Percentiles rank a stretch among this genome's conserved stretches.
phyloP scores from a whole-genome alignment of 2,113 vertebrate genomes.

The Sturnus vulgaris region DNA sequence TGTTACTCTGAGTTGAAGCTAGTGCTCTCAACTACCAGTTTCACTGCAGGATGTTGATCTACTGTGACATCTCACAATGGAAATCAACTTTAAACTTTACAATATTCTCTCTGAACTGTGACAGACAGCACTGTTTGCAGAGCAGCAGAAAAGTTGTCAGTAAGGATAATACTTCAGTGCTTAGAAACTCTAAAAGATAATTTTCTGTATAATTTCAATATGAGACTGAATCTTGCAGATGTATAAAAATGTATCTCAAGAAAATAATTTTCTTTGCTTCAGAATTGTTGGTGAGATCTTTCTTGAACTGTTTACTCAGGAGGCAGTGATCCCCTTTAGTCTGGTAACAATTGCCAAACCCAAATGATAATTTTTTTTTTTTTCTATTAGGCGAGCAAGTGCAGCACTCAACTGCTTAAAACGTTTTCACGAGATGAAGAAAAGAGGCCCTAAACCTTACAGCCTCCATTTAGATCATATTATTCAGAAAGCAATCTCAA shows the following conservation, averaged over 20 bases:
- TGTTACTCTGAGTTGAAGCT: not conserved
- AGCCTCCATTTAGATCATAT: conserved; percentile 98
- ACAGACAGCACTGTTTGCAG: not conserved
- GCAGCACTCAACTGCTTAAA: conserved; percentile 94
- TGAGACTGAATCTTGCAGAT: not conserved
- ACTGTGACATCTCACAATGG: not conserved
- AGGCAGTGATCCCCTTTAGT: not conserved
- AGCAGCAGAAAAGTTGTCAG: not conserved
- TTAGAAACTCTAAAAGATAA: not conserved
- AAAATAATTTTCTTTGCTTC: not conserved
- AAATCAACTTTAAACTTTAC: not conserved
- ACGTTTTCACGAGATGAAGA: conserved; percentile 97
- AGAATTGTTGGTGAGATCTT: not conserved
- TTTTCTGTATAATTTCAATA: not conserved
- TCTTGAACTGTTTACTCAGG: not conserved
- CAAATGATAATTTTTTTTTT: not conserved
- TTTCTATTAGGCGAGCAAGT: conserved; percentile 86
- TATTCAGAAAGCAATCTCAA: conserved; percentile 88
- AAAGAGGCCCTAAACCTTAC: conserved; percentile 90
- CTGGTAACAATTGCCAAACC: not conserved
- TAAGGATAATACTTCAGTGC: not conserved
- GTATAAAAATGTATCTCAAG: not conserved
- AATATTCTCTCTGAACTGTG: not conserved
- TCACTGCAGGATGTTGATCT: not conserved
- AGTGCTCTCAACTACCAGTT: rapidly evolving